Evolutionary conservation across 2,113 vertebrate genomes (phyloP).

Genomic region (Phaethornis superciliosus): DNA sequence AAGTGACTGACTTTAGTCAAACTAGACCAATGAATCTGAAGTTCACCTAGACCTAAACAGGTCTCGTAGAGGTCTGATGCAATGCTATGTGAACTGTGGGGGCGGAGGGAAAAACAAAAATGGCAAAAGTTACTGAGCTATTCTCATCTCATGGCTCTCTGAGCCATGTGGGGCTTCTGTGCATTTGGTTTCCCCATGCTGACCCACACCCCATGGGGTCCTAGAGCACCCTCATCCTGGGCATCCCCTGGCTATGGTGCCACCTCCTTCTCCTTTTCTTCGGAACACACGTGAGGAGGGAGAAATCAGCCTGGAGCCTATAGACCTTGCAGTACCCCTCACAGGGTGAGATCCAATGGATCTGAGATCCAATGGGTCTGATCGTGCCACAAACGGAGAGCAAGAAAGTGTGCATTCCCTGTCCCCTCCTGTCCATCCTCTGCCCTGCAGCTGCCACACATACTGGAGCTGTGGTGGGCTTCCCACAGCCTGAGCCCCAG

Average conservation of each 20-base stretch:
- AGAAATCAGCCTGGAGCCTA: background rate
- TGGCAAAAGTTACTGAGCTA: background rate
- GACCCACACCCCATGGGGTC: background rate
- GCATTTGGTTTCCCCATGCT: background rate
- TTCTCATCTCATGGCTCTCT: background rate
- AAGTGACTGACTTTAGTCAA: background rate
- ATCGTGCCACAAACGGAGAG: background rate
- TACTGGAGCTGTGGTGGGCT: fast-evolving
- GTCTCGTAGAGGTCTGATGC: background rate
- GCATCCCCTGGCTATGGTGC: background rate
- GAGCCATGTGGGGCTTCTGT: background rate
- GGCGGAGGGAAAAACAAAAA: background rate
- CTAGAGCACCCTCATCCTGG: background rate
- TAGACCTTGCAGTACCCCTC: fast-evolving
- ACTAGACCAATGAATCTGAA: background rate
- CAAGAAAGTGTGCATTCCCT: background rate
- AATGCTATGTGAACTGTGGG: background rate
- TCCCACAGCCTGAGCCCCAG: background rate
- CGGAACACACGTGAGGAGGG: fast-evolving
- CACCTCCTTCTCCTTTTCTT: background rate
- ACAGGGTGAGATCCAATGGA: fast-evolving
- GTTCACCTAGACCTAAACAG: background rate
- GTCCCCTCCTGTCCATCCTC: fast-evolving
- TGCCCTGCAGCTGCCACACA: fast-evolving
- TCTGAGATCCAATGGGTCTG: background rate